A percentile compares a stretch with the other conserved stretches of the same genome.
These are phyloP conservation scores for Bombus sibiricus DNA, from an alignment of 1,140 invertebrate genomes.

Conservation along the genomic window DNA sequence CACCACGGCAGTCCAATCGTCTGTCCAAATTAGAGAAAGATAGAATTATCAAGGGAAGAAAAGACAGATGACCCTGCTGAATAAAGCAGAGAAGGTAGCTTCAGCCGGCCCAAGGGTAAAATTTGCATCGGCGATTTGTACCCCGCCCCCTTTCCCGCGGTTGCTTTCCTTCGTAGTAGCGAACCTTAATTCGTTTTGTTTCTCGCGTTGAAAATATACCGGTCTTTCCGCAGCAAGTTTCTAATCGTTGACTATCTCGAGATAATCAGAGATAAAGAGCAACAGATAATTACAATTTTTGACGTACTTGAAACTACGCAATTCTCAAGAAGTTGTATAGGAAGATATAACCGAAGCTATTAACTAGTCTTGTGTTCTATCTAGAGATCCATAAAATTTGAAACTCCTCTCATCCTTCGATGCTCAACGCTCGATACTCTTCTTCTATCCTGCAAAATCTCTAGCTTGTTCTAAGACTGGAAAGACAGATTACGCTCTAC, in stretches of 20 bases:
- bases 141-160: neutral
- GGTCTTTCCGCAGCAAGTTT: neutral
- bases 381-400: too few species aligned
- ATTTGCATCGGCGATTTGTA: conserved; percentile 52
- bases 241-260: conserved; percentile 19
- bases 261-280: neutral
- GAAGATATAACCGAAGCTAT: too few species aligned
- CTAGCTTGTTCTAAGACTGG: too few species aligned
- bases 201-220: neutral
- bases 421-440: too few species aligned
- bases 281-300: too few species aligned
- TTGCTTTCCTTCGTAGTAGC: conserved; percentile 19
- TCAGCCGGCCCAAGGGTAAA: conserved; percentile 42
- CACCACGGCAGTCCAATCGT: conserved; percentile 32
- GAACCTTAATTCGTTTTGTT: conserved; percentile 31
- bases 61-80: conserved; percentile 50
- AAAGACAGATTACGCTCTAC: too few species aligned
- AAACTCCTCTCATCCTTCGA: too few species aligned
- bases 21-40: conserved; percentile 51
- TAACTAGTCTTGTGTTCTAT: too few species aligned
- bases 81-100: conserved; percentile 33
- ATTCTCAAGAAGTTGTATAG: too few species aligned
- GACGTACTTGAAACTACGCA: neutral
- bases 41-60: conserved; percentile 4
- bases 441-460: too few species aligned